Evolutionary conservation across 2,113 vertebrate genomes (phyloP).

Genomic region (Eulemur rufifrons): DNA sequence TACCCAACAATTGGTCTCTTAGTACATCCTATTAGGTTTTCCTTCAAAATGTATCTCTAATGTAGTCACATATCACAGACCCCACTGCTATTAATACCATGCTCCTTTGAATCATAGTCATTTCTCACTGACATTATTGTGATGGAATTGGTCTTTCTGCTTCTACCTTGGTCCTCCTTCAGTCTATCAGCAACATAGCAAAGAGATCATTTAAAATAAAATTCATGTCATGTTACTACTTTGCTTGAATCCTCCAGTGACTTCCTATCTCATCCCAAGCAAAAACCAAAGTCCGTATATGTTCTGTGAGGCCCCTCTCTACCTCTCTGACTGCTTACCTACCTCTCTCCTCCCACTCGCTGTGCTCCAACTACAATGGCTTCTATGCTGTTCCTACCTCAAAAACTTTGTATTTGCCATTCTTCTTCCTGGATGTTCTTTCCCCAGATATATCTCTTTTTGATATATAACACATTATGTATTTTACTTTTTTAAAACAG

Average conservation of each 20-base stretch:
- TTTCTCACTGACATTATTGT: background rate
- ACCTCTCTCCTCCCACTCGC: background rate
- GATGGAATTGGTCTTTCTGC: background rate
- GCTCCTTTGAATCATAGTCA: background rate
- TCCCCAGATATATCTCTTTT: background rate
- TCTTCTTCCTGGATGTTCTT: background rate
- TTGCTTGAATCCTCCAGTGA: background rate
- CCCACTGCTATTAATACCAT: background rate
- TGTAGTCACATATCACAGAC: background rate
- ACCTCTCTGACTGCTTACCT: background rate
- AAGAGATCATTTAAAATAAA: conserved; percentile 18
- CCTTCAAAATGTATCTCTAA: background rate
- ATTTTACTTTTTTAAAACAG: background rate
- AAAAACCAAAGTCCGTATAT: background rate
- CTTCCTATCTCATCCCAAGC: background rate
- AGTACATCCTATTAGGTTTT: background rate
- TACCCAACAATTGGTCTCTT: background rate
- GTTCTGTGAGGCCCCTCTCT: background rate
- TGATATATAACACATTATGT: background rate
- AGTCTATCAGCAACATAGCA: background rate
- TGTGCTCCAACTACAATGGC: background rate
- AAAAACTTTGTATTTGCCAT: background rate
- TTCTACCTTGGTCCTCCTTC: background rate
- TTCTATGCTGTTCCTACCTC: background rate
- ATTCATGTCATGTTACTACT: background rate